These are phyloP conservation scores for Myioborus miniatus DNA, from an alignment of 2,797 vertebrate species.

Conservation along the genomic window DNA sequence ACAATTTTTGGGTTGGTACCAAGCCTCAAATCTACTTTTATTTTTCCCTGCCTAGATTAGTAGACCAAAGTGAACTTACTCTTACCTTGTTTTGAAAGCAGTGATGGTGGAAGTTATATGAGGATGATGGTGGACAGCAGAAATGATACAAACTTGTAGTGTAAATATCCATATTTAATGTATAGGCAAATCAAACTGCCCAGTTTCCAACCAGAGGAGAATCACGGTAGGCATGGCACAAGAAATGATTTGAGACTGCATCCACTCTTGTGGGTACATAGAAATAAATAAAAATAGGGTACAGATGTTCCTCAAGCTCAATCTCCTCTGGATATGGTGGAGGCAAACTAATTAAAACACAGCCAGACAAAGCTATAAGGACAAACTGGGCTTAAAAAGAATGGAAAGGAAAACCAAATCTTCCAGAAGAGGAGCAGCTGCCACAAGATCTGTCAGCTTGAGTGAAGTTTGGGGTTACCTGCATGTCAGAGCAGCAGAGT, in stretches of 20 bases:
- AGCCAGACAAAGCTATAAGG: background rate
- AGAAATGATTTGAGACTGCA: background rate
- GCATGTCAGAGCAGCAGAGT: background rate
- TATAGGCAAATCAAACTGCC: background rate
- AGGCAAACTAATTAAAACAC: background rate
- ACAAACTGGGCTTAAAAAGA: background rate
- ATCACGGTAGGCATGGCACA: background rate
- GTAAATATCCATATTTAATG: background rate
- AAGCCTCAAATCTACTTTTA: slow-evolving; percentile 68
- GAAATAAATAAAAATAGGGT: background rate
- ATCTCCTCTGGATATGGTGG: background rate
- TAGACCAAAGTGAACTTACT: slow-evolving; percentile 41
- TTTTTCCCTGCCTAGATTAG: slow-evolving; percentile 43
- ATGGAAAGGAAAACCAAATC: background rate
- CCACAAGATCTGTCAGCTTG: background rate
- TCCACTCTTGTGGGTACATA: background rate
- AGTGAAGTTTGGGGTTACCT: background rate
- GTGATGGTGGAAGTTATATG: background rate
- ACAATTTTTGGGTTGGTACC: slow-evolving; percentile 76
- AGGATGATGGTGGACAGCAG: background rate
- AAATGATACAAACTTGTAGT: background rate
- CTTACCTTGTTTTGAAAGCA: slow-evolving; percentile 34
- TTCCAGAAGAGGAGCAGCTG: background rate
- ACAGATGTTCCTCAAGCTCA: background rate
- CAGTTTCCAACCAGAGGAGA: background rate